Evolutionary conservation across 2,797 vertebrate species (phyloP), one percentile per base, ranked within the genome.

Genomic region (Furcifer pardalis): DNA sequence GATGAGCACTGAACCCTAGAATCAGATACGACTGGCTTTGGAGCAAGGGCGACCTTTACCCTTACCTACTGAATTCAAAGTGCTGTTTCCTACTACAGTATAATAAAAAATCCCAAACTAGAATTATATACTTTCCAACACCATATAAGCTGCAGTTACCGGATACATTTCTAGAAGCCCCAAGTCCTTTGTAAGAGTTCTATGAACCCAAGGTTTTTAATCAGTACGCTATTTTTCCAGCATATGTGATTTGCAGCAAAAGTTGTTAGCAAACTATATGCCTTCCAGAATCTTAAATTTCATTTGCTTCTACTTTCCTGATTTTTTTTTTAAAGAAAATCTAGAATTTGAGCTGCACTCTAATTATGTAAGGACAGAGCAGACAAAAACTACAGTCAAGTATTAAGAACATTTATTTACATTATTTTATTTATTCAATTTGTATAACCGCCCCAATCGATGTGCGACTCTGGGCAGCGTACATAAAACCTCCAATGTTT

Each of bases 101-200:
- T n/a, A n/a, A n/a, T n/a, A n/a, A 35, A 76, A 68, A 46, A 62
- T 10, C n/a, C 32, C 19, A 49, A 87, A 84, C 79, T 27, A 83
- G 13, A 87, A 69, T 7, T 15, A 37, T 79, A 42, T 23, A 35
- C 60, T 60, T 10, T 44, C 49, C 35, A 59, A 42, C 35, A 74
- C 46, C 52, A 30, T 69, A 66, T 81, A 1, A 10, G 27, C 8
- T 69, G 60, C 32, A 71, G 56, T 25, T 4, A 79, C 44, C 52
- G 42, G 21, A 42, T 12, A 13, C 10, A 25, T 30, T 60, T 75
- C 2, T 52, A 1, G 1, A 27, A 65, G 25, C 4, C 15, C 40
- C 40, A 7, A 30, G 7, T 19, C 7, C 56, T 69, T 71, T 71
- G 1, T 7, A 74, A 60, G 17, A 46, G 44, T 30, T 71, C 4